A percentile compares a stretch with the other conserved stretches of the same genome.
These are phyloP conservation scores for Protonemura montana DNA, from an alignment of 2,888 invertebrate genomes.

Conservation along the genomic window DNA sequence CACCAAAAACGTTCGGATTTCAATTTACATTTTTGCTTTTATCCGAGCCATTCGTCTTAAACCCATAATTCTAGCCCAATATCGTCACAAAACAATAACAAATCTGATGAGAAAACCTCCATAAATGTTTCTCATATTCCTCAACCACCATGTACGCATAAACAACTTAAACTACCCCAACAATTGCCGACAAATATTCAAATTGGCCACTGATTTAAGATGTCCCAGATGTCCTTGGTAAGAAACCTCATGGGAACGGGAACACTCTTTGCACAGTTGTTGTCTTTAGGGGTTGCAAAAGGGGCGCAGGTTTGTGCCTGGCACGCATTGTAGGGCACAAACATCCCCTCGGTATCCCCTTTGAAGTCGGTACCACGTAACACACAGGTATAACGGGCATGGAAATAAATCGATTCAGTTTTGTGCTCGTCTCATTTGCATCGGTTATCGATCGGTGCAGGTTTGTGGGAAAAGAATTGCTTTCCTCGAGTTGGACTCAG, in stretches of 20 bases:
- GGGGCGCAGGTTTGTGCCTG: neutral
- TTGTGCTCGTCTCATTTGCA: neutral
- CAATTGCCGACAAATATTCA: neutral
- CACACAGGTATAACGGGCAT: neutral
- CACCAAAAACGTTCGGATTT: neutral
- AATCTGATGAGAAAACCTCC: neutral
- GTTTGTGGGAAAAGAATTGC: neutral
- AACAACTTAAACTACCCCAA: neutral
- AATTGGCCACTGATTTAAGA: neutral
- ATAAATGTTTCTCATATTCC: neutral
- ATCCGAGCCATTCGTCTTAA: neutral
- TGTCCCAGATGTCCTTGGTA: no score
- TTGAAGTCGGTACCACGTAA: neutral
- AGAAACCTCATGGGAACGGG: neutral
- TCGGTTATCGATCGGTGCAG: neutral
- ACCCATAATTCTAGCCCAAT: neutral
- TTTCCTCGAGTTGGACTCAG: neutral
- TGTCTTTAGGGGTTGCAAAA: neutral
- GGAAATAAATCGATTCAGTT: neutral
- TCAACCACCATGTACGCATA: no score
- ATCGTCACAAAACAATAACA: neutral
- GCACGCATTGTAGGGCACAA: neutral
- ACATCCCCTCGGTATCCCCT: neutral
- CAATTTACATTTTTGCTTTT: neutral
- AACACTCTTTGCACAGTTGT: neutral